Evolutionary conservation across 2,113 vertebrate genomes (phyloP), one percentile per base, ranked within the genome.

Genomic region (Thymallus thymallus): DNA sequence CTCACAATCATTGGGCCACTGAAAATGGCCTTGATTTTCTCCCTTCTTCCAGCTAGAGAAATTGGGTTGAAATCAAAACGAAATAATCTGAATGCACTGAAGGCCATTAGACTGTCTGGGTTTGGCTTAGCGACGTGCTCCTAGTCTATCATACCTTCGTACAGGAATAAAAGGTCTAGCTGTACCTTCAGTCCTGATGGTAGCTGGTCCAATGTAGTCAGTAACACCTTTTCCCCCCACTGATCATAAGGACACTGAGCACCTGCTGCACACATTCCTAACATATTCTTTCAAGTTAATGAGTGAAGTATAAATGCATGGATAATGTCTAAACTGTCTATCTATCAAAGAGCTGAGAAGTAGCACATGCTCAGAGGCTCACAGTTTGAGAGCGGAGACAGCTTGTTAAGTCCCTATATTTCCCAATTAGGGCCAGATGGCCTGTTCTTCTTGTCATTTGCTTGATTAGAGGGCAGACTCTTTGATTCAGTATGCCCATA

Each of bases 81-180:
- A 51, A 51, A 18, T 18, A 1, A 51, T 51, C 48, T 16, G 16
- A 4, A 16, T 60, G 9, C 56, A 23, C 20, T n/a, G 56, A 60
- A 22, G 56, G 56, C n/a, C n/a, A 60, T 13, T 9, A n/a, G 5
- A 22, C 51, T 55, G 16, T 14, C 13, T 14, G 51, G 20, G 56
- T 60, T 22, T 22, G 5, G 13, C 6, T 60, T 22, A 22, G n/a
- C 6, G 5, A 60, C 16, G 56, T 75, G 41, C 51, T 63, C 58
- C 74, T 72, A 73, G 24, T 51, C 72, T 81, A 71, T 74, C 82
- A 75, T 22, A 48, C 35, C 41, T 20, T 60, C 35, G 6, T 5
- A 4, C 16, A 58, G 77, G 77, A 78, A 77, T 78, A 78, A 71
- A 74, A 79, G 68, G 68, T 69, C 81, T 78, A 80, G 68, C 77